These are phyloP conservation scores for Kryptopterus vitreolus DNA, from an alignment of 2,797 vertebrate genomes.

Conservation along the genomic window DNA sequence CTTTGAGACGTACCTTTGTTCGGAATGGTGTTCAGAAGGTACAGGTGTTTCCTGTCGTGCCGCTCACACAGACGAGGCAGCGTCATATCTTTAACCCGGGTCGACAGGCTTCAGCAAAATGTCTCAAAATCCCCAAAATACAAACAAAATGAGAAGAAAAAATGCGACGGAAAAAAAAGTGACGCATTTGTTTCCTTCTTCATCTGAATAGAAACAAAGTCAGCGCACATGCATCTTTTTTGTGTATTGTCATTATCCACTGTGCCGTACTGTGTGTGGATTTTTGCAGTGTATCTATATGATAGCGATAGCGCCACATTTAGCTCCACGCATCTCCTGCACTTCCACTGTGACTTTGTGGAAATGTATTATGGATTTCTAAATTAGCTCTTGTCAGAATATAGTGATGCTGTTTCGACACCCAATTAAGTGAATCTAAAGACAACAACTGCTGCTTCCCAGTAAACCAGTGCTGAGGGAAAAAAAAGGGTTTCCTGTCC, in stretches of 20 bases:
- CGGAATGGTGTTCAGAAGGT: too few relatives aligned
- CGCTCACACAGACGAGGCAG: constrained; percentile 4
- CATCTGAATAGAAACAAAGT: neutral
- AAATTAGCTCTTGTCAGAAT: too few relatives aligned
- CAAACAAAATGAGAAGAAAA: neutral
- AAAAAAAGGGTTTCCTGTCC: too few relatives aligned
- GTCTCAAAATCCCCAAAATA: neutral
- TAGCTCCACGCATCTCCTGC: neutral
- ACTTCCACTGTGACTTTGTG: neutral
- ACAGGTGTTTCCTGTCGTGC: neutral
- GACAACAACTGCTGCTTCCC: neutral
- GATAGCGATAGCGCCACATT: neutral
- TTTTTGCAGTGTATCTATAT: neutral
- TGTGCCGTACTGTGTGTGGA: neutral
- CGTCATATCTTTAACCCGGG: constrained; percentile 16
- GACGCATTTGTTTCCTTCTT: neutral
- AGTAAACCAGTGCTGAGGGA: too few relatives aligned
- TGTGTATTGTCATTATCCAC: neutral
- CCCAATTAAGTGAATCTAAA: neutral
- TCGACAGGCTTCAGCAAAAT: constrained; percentile 2
- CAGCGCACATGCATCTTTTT: neutral
- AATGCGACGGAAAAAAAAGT: neutral
- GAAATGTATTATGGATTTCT: neutral
- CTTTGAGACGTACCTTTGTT: neutral
- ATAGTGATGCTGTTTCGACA: too few relatives aligned